A percentile compares a stretch with the other conserved stretches of the same genome.
These are phyloP conservation scores for Labia minor DNA, from an alignment of 2,888 invertebrate genomes.

Conservation along the genomic window DNA sequence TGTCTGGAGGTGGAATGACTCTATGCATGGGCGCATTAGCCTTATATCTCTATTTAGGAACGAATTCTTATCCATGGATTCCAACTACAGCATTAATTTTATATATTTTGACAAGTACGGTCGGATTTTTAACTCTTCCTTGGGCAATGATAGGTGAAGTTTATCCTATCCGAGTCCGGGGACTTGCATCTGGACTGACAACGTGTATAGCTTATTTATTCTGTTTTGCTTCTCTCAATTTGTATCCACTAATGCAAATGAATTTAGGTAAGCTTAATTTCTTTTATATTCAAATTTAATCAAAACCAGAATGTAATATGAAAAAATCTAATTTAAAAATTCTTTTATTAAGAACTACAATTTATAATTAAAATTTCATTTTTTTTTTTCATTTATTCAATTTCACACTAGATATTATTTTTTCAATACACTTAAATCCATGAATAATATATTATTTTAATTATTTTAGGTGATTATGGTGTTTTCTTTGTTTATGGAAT, in stretches of 20 bases:
- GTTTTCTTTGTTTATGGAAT: slow-evolving; percentile 42
- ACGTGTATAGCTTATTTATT: slow-evolving; percentile 42
- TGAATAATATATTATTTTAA: too few relatives aligned
- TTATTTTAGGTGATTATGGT: not conserved
- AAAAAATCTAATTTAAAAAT: not conserved
- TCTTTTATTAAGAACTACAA: not conserved
- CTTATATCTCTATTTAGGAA: slow-evolving; percentile 32
- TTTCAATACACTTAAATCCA: not conserved
- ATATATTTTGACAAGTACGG: slow-evolving; percentile 40
- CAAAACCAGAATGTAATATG: not conserved
- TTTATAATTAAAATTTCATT: not conserved
- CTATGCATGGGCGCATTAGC: slow-evolving; percentile 43
- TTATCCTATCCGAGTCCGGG: slow-evolving; percentile 44
- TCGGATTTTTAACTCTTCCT: slow-evolving; percentile 45
- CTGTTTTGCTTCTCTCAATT: slow-evolving; percentile 43
- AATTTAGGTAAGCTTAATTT: slow-evolving; percentile 31
- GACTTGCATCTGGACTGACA: slow-evolving; percentile 40
- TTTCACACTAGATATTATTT: not conserved
- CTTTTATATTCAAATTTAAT: not conserved
- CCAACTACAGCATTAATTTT: slow-evolving; percentile 38
- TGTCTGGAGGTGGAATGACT: slow-evolving; percentile 47
- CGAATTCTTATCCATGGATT: slow-evolving; percentile 31
- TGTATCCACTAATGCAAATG: slow-evolving; percentile 38
- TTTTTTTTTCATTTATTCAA: not conserved
- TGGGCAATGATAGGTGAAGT: slow-evolving; percentile 50